Evolutionary conservation across 2,113 vertebrate species (phyloP).

Genomic region (Globicephala melas): DNA sequence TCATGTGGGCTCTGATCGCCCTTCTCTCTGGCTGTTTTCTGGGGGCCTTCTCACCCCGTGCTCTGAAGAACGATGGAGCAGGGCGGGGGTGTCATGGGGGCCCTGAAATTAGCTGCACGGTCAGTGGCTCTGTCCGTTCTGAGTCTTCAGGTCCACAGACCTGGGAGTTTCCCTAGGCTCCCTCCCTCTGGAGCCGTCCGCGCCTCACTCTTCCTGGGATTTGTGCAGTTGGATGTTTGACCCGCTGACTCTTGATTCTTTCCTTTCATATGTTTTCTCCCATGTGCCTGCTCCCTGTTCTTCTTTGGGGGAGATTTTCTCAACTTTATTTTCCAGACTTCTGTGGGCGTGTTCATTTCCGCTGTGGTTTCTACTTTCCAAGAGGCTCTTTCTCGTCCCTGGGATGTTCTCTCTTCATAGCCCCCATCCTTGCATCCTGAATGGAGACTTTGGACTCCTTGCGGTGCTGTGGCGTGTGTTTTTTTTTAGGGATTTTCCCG

Average conservation of each 20-base stretch:
- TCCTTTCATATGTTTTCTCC: accelerated
- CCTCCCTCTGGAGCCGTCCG: background rate
- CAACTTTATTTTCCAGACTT: too few relatives aligned
- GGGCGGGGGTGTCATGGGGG: background rate
- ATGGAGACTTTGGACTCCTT: background rate
- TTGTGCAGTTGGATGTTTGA: background rate
- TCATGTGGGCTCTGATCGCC: background rate
- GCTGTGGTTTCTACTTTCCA: too few relatives aligned
- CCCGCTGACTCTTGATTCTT: background rate
- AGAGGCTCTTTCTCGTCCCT: background rate
- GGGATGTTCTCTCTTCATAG: background rate
- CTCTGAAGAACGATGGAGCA: accelerated
- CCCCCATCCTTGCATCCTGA: background rate
- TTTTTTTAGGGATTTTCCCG: background rate
- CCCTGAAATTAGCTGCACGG: background rate
- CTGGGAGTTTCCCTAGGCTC: background rate
- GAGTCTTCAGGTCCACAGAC: background rate
- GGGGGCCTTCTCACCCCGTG: background rate
- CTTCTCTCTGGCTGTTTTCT: background rate
- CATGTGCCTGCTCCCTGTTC: background rate
- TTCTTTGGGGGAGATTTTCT: background rate
- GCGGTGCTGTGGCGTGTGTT: background rate
- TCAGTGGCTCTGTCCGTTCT: background rate
- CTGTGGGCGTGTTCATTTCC: background rate
- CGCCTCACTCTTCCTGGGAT: background rate